Base-by-base conservation (phyloP, 2,888 invertebrate genomes). In the Amphipyra tragopoginis region DNA sequence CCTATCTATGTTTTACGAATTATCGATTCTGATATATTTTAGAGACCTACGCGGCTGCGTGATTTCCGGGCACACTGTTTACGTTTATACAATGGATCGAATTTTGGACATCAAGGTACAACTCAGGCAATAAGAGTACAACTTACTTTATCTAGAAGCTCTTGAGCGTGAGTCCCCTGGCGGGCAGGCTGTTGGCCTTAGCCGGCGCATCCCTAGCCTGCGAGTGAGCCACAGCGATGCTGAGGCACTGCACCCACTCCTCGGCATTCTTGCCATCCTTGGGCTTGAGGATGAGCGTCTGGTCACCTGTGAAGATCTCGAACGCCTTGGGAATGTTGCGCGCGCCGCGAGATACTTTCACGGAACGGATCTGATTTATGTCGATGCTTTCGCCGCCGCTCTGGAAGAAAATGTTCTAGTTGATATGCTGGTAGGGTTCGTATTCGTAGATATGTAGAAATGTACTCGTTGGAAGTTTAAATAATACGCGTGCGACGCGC, bases 171-270 rank as follows among this genome's bases (percentile, higher is more conserved):
- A 95, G 90, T 29, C 95, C 95, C 5, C 95, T 68, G 0, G 95
- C 95, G 0, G 95, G 95, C 64, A 95, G 80, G 39, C 95, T 94
- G 81, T 95, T 95, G 14, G 94, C 93, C 72, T 95, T 95, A 39
- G 94, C 94, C 0, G 95, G 94, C 1, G 90, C 89, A 63, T 96
- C 96, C 38, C 96, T 88, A 0, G 97, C 96, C 79, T 97, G 97
- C 0, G 97, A 97, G 88, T 98, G 98, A 0, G 98, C 98, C 10
- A 99, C 98, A 5, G 98, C 98, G 70, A 98, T 98, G 86, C 98
- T 98, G 69, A 99, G 96, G 90, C 98, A 98, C 90, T 99, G 98
- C 47, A 98, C 98, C 98, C 99, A 99, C 90, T 98, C 98, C 92
- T 99, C 98, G 0, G 98, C 98, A 89, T 98, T 98, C 91, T 98